A percentile compares a stretch with the other conserved stretches of the same genome.
phyloP scores from a whole-genome alignment of 2,888 invertebrate species.

The Apamea monoglypha region DNA sequence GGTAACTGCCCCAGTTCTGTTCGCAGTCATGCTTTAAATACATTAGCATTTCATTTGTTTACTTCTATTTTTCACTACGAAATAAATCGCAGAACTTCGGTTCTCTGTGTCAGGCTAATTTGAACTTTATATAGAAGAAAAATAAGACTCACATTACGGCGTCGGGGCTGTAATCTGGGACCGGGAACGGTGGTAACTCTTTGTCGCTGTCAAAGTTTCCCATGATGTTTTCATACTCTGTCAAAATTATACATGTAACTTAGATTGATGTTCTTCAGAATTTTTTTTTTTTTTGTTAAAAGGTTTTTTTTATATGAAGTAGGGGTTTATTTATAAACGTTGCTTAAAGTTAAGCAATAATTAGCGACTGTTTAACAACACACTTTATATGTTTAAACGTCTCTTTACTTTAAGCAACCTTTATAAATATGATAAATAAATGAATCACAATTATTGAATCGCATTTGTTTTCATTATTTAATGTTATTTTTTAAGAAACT shows the following conservation, averaged over 20 bases:
- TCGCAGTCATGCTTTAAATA: conserved; percentile 33
- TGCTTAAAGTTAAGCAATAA: not conserved
- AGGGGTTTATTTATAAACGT: not conserved
- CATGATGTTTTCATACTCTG: conserved; percentile 81
- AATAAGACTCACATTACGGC: conserved; percentile 78
- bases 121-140: not conserved
- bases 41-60: conserved; percentile 48
- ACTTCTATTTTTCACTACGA: conserved; percentile 28
- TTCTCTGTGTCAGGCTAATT: conserved; percentile 10
- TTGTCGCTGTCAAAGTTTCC: conserved; percentile 90
- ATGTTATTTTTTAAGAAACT: not conserved
- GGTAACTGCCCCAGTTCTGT: conserved; percentile 24
- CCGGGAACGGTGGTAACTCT: conserved; percentile 93
- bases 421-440: not conserved
- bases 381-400: not conserved
- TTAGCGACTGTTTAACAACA: not conserved
- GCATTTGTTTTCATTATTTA: not conserved
- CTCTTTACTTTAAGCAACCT: not conserved
- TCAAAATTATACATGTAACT: conserved; percentile 35
- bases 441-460: not conserved
- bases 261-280: not conserved
- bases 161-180: conserved; percentile 89
- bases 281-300: too few relatives aligned
- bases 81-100: conserved; percentile 9
- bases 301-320: not conserved